phyloP scores from a whole-genome alignment of 37 sponge, comb jelly and placozoan genomes.

The Aplysina aerophoba region DNA sequence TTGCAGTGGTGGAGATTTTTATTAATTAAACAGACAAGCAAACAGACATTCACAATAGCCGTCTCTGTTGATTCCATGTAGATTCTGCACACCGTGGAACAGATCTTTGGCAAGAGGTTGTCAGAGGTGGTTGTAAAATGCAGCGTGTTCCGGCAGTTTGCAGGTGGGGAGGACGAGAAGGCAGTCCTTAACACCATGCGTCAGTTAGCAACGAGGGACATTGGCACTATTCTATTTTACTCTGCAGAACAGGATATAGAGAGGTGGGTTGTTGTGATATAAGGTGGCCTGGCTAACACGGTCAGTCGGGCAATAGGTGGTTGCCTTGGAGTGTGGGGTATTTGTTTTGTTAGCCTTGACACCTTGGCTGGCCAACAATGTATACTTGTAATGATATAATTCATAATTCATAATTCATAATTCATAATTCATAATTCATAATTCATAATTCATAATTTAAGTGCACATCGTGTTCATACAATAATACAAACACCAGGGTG shows the following conservation, averaged over 20 bases:
- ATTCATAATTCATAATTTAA: too few species aligned
- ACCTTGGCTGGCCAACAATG: background rate
- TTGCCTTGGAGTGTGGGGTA: background rate
- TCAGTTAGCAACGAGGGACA: conserved; percentile 22
- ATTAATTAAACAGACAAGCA: too few species aligned
- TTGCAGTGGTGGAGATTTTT: too few species aligned
- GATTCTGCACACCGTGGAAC: conserved; percentile 40
- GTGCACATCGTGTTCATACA: too few species aligned
- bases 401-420: too few species aligned
- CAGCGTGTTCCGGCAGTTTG: conserved; percentile 75
- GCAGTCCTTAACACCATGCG: background rate
- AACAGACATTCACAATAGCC: too few species aligned
- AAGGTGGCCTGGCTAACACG: background rate
- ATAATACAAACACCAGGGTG: too few species aligned
- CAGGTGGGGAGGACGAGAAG: conserved; percentile 49
- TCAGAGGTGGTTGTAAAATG: conserved; percentile 38
- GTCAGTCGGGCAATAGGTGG: background rate
- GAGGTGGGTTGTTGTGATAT: background rate
- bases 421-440: too few species aligned
- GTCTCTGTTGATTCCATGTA: background rate
- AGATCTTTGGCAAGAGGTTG: conserved; percentile 44
- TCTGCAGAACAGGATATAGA: conserved; percentile 56
- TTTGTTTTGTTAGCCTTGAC: background rate
- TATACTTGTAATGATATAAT: background rate
- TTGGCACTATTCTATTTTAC: conserved; percentile 52